A percentile compares a stretch with the other conserved stretches of the same genome.
Evolutionary conservation across 2,888 invertebrate species (phyloP).

Genomic region (Leucophenga maculata): DNA sequence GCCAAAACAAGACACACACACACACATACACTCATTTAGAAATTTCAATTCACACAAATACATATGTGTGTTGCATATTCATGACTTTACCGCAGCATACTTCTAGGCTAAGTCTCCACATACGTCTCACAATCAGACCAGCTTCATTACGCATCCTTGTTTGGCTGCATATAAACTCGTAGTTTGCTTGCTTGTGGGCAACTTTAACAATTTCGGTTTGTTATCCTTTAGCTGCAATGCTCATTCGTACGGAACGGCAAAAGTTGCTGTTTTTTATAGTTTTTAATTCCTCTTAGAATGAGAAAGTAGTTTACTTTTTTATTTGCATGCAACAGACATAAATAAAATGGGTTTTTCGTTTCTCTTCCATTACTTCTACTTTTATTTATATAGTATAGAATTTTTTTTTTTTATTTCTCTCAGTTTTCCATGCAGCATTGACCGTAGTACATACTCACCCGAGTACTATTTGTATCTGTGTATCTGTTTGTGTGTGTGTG

Average conservation of each 20-base stretch:
- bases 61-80: conserved; percentile 51
- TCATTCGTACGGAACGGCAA: background rate
- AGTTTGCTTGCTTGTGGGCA: background rate
- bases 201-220: conserved; percentile 8
- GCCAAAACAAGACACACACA: background rate
- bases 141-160: background rate
- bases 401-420: conserved; percentile 3
- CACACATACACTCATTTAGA: background rate
- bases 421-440: background rate
- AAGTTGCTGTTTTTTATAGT: no score
- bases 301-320: no score
- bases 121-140: background rate
- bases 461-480: background rate
- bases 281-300: no score
- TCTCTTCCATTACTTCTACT: background rate
- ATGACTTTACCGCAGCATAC: conserved; percentile 44
- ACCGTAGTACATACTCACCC: no score
- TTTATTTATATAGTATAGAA: background rate
- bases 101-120: background rate
- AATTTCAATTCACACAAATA: background rate
- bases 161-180: background rate
- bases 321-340: no score
- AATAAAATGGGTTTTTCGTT: no score
- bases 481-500: no score
- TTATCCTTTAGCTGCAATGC: background rate